Percentiles rank a stretch among this genome's conserved stretches.
Evolutionary conservation across 2,113 vertebrate species (phyloP).

Genomic region (Siphamia tubifer): DNA sequence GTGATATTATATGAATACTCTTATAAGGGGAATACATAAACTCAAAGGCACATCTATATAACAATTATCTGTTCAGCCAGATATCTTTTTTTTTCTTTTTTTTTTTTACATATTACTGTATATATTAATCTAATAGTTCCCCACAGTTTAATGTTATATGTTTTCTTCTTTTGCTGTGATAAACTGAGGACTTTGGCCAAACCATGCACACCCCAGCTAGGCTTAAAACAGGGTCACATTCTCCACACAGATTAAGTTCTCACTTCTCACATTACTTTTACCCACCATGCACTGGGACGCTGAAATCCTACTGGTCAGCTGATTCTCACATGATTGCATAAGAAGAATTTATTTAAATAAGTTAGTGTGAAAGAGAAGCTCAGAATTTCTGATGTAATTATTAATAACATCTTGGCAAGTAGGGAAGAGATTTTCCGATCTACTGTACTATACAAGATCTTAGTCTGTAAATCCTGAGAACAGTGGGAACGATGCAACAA

Average conservation of each 20-base stretch:
- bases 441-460: background rate
- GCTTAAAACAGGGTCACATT: slow-evolving; percentile 69
- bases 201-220: background rate
- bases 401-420: background rate
- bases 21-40: background rate
- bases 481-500: slow-evolving; percentile 36
- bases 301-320: slow-evolving; percentile 71
- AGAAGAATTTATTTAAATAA: slow-evolving; percentile 16
- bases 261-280: slow-evolving; percentile 29
- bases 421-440: background rate
- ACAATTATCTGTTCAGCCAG: slow-evolving; percentile 37
- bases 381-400: background rate
- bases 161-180: slow-evolving; percentile 34
- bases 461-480: background rate
- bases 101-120: background rate
- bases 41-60: slow-evolving; percentile 6
- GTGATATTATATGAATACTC: too few species aligned
- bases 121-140: background rate
- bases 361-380: background rate
- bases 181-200: slow-evolving; percentile 14
- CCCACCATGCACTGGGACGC: slow-evolving; percentile 23
- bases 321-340: slow-evolving; percentile 70
- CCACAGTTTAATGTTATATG: background rate
- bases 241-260: slow-evolving; percentile 65
- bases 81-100: background rate